These are phyloP conservation scores for Pangasius krempfi DNA, from an alignment of 2,797 vertebrate genomes.

Conservation along the genomic window DNA sequence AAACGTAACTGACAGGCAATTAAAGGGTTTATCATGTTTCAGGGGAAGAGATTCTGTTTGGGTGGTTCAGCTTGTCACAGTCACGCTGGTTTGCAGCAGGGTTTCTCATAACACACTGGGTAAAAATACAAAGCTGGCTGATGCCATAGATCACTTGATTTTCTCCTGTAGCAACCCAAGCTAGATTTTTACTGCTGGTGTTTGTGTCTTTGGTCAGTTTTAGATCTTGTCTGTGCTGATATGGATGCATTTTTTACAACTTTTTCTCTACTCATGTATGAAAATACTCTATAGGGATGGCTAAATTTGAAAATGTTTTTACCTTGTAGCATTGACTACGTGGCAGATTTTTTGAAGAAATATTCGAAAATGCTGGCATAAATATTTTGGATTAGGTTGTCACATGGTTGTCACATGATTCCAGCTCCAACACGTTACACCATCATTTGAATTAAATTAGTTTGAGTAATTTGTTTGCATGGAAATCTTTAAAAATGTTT, in stretches of 20 bases:
- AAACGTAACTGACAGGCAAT: conserved; percentile 28
- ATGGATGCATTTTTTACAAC: neutral
- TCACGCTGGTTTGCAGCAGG: conserved; percentile 21
- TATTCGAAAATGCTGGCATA: neutral
- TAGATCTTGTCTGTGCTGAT: neutral
- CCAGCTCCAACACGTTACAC: neutral
- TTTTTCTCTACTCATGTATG: neutral
- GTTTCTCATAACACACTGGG: conserved; percentile 19
- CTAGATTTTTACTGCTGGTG: neutral
- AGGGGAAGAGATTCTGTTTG: conserved; percentile 1
- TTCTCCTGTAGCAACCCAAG: neutral
- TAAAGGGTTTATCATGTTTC: conserved; percentile 35
- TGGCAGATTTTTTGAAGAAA: neutral
- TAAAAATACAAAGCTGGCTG: conserved; percentile 4
- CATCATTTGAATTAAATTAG: neutral
- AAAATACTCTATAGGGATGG: neutral
- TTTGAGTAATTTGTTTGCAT: neutral
- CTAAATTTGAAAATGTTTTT: neutral
- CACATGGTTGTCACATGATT: neutral
- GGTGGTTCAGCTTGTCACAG: conserved; percentile 30
- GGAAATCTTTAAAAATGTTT: neutral
- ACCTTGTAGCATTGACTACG: neutral
- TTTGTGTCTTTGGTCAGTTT: no score
- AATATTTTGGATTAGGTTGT: neutral
- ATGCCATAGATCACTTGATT: neutral